These are phyloP conservation scores for Sapayoa aenigma DNA, from an alignment of 2,113 vertebrate species.

Conservation along the genomic window DNA sequence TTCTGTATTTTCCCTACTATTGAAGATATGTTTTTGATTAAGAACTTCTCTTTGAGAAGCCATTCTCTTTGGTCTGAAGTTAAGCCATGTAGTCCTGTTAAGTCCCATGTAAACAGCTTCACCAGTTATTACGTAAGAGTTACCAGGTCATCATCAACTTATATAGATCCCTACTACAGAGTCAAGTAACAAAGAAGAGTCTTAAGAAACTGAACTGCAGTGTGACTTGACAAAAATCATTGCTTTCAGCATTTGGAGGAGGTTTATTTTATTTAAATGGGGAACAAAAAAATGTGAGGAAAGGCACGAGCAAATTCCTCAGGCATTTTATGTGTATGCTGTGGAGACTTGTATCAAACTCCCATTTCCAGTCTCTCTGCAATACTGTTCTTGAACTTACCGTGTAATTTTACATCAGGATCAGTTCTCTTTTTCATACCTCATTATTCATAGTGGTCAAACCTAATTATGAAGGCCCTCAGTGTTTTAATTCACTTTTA, in stretches of 20 bases:
- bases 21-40: constrained; percentile 64
- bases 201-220: background rate
- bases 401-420: background rate
- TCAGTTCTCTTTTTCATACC: background rate
- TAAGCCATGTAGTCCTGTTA: background rate
- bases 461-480: background rate
- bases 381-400: background rate
- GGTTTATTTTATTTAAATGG: background rate
- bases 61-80: constrained; percentile 25
- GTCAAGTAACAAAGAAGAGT: constrained; percentile 13
- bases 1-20: constrained; percentile 61
- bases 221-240: background rate
- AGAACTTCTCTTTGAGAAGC: constrained; percentile 18
- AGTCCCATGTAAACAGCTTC: constrained; percentile 59
- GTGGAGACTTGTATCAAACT: background rate
- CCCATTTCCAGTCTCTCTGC: background rate
- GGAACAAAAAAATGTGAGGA: background rate
- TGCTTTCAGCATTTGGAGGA: background rate
- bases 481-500: background rate
- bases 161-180: constrained; percentile 25
- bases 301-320: background rate
- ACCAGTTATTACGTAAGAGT: constrained; percentile 45
- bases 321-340: background rate
- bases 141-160: constrained; percentile 53
- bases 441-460: background rate